Evolutionary conservation across 2,113 vertebrate genomes (phyloP).

Genomic region (Chlamydotis undulata): DNA sequence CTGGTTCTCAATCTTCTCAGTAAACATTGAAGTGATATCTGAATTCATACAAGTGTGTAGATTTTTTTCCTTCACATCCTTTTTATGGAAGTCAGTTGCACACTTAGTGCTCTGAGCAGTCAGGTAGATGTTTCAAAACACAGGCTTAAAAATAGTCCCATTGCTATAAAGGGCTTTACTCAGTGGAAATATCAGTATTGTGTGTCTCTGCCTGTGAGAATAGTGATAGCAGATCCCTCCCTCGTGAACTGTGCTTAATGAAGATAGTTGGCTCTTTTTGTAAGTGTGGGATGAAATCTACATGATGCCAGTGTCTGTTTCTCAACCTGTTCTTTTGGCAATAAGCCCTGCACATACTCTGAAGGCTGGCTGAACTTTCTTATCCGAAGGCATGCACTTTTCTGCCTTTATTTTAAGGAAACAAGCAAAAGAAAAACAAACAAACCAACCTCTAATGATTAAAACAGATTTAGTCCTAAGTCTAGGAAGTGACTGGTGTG

Average conservation of each 20-base stretch:
- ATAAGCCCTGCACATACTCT: neutral
- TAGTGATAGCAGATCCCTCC: neutral
- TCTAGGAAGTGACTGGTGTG: neutral
- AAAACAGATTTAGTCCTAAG: neutral
- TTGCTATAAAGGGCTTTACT: neutral
- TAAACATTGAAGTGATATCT: neutral
- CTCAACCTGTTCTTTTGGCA: neutral
- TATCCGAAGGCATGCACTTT: neutral
- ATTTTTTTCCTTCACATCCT: neutral
- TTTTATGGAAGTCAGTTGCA: neutral
- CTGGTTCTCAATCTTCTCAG: neutral
- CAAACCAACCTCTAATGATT: neutral
- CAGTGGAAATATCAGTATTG: neutral
- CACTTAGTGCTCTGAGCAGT: neutral
- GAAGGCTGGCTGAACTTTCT: neutral
- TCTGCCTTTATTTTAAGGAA: neutral
- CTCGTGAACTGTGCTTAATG: neutral
- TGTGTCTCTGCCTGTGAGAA: neutral
- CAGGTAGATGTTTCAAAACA: neutral
- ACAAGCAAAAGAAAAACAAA: neutral
- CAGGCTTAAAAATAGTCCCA: neutral
- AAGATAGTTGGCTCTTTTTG: neutral
- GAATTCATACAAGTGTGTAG: neutral
- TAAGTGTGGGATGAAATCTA: neutral
- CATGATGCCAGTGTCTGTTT: neutral